Base-by-base conservation (phyloP, 2,113 vertebrate genomes). In the Leptobrachium leishanense region DNA sequence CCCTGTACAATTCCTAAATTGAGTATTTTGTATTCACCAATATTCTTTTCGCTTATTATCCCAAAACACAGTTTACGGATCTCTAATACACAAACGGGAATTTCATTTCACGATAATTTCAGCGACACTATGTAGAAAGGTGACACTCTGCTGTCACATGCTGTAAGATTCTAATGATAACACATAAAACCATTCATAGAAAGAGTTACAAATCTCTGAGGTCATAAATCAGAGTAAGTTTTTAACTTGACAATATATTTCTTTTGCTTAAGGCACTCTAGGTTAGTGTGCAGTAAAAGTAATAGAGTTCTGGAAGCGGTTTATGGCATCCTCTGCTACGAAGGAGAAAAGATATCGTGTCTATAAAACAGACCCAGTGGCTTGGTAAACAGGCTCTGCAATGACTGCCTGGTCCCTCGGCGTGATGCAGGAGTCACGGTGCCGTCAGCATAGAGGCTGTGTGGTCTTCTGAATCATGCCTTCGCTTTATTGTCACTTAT, bases 291-390 rank as follows among this genome's bases (percentile, higher is more conserved):
- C 74, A 84, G 67, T 80, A 85, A 78, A 82, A 69, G 0, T 70
- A 7, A 80, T 80, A 74, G 76, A 70, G 68, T 82, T 77, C 64
- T 79, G 72, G 76, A 79, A 73, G 75, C 72, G 82, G 78, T 80
- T 70, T 76, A 82, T 80, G 40, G 46, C 62, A 68, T 68, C 65
- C 57, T 73, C 53, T 2, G 44, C 20, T 42, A 63, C 68, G 4
- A 73, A 44, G 46, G 74, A 59, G 54, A 77, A 77, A 68, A 44
- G 43, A 57, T 1, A 69, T 0, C 44, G 59, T 1, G 67, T 77
- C 62, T 73, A 67, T 43, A 81, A 63, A 71, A 39, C 71, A 40
- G 82, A 74, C 2, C 10, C 74, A 76, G 64, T 78, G 10, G 10
- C 54, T 77, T 76, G 63, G 71, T 77, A 85, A 83, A 73, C 46